phyloP scores from a whole-genome alignment of 1,140 invertebrate genomes.

The Geopemphigus sp. region DNA sequence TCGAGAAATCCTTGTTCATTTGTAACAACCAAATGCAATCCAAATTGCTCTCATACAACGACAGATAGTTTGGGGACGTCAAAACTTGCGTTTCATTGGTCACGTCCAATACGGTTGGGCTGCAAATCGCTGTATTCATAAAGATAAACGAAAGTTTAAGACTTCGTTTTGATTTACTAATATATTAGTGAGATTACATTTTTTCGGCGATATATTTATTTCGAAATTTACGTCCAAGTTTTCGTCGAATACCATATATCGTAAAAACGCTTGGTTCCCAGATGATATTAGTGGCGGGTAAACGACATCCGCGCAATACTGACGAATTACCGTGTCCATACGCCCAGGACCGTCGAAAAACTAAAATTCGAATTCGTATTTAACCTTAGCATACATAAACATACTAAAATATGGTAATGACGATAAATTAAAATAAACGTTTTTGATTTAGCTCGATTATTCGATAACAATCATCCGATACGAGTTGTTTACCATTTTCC shows the following conservation, averaged over 20 bases:
- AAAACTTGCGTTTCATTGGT: constrained; percentile 8
- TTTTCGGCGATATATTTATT: constrained; percentile 5
- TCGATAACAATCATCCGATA: too few relatives aligned
- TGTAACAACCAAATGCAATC: constrained; percentile 1
- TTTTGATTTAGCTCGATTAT: too few relatives aligned
- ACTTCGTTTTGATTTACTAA: neutral
- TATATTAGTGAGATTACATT: neutral
- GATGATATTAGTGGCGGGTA: neutral
- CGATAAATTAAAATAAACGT: too few relatives aligned
- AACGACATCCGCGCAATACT: neutral
- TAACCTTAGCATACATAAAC: too few relatives aligned
- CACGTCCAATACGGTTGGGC: neutral
- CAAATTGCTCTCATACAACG: neutral
- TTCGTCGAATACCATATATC: neutral
- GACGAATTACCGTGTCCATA: neutral
- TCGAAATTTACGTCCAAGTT: neutral
- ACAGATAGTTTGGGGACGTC: neutral
- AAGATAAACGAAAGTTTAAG: neutral
- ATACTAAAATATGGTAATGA: too few relatives aligned
- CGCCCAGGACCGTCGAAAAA: constrained; percentile 20
- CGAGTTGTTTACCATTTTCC: too few relatives aligned
- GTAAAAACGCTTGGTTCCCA: constrained; percentile 12
- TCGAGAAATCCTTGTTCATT: neutral
- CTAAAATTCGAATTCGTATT: neutral
- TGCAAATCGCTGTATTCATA: neutral